Percentiles rank a stretch among this genome's conserved stretches.
Evolutionary conservation across 2,113 vertebrate species (phyloP).

Genomic region (Scartelaos histophorus): DNA sequence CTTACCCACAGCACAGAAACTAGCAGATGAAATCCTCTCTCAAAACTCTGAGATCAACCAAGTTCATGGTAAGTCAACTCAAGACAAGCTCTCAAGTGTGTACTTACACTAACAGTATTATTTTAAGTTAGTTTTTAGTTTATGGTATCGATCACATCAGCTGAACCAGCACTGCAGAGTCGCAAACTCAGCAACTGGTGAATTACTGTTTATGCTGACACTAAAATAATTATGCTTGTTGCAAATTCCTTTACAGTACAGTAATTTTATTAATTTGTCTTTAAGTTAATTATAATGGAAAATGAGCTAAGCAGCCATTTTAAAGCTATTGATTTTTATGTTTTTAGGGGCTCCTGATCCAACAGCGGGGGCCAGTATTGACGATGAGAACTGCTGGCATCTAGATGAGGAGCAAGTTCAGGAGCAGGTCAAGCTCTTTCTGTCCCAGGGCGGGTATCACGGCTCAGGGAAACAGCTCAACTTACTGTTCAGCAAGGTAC

Average conservation of each 20-base stretch:
- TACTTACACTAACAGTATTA: background rate
- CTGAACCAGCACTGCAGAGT: conserved; percentile 27
- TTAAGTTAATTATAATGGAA: conserved; percentile 1
- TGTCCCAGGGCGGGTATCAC: conserved; percentile 97
- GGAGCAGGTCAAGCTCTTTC: conserved; percentile 97
- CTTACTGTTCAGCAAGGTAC: conserved; percentile 97
- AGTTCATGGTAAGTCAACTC: conserved; percentile 87
- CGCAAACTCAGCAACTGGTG: conserved; percentile 20
- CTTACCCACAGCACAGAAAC: conserved; percentile 94
- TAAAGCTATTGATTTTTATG: background rate
- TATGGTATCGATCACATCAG: conserved; percentile 40
- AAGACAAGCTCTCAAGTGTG: background rate
- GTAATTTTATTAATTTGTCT: conserved; percentile 13
- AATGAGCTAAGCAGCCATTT: conserved; percentile 1
- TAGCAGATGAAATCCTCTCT: conserved; percentile 96
- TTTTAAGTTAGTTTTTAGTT: conserved; percentile 1
- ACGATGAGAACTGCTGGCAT: conserved; percentile 99
- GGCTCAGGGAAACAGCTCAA: conserved; percentile 98
- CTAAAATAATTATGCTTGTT: background rate
- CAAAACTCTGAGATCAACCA: conserved; percentile 99
- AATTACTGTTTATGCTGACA: conserved; percentile 24
- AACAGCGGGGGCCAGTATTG: conserved; percentile 94
- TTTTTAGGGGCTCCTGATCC: conserved; percentile 92
- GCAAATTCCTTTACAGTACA: background rate
- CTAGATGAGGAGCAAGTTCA: conserved; percentile 97